phyloP scores from a whole-genome alignment of 1,140 invertebrate species.

The Zophobas morio region DNA sequence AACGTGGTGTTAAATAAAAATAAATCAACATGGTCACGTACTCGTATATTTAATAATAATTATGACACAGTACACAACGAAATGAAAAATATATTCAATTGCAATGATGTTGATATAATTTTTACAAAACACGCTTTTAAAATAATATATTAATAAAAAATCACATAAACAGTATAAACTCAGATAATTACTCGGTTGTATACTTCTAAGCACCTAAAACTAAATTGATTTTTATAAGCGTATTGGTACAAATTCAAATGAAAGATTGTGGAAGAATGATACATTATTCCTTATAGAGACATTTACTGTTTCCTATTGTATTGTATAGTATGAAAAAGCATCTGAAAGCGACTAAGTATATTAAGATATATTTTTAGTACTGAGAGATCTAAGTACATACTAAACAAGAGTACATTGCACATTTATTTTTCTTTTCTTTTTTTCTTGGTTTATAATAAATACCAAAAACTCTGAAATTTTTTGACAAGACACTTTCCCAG shows the following conservation, averaged over 20 bases:
- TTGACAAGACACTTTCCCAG: constrained; percentile 24
- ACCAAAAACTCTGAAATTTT: constrained; percentile 33
- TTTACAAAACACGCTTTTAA: constrained; percentile 36
- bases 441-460: background rate
- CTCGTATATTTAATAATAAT: constrained; percentile 23
- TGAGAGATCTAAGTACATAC: constrained; percentile 45
- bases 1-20: constrained; percentile 39
- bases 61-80: background rate
- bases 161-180: constrained; percentile 41
- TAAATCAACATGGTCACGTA: constrained; percentile 33
- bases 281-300: constrained; percentile 33
- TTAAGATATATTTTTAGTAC: constrained; percentile 34
- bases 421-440: constrained; percentile 31
- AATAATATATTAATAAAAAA: constrained; percentile 6
- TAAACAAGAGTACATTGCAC: constrained; percentile 58
- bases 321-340: constrained; percentile 34
- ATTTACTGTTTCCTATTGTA: constrained; percentile 40
- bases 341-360: constrained; percentile 34
- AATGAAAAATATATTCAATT: background rate
- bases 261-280: constrained; percentile 39
- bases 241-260: constrained; percentile 41
- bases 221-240: constrained; percentile 49
- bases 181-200: constrained; percentile 19
- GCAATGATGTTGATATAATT: constrained; percentile 39
- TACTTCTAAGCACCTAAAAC: constrained; percentile 46